Conservation (phyloP, 2,888 invertebrate species). For the Oligia latruncula region DNA sequence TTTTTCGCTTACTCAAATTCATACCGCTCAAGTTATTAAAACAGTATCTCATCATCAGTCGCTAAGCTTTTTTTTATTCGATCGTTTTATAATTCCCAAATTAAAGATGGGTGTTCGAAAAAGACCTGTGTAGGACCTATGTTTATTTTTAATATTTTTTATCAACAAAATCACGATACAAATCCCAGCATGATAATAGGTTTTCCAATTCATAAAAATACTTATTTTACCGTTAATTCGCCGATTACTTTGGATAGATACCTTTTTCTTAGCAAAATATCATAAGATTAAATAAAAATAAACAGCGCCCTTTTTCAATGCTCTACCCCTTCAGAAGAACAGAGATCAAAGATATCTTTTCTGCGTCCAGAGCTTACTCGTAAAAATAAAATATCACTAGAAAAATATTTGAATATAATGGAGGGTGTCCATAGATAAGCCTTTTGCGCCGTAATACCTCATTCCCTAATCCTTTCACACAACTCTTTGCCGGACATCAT, state of each 20-base stretch:
- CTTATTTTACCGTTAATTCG: background rate
- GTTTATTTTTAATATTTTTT: background rate
- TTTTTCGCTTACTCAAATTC: too few relatives aligned
- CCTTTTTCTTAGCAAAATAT: conserved; percentile 21
- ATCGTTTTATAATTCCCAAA: too few relatives aligned
- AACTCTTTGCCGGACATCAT: conserved; percentile 84
- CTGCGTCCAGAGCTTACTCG: conserved; percentile 70
- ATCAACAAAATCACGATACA: background rate
- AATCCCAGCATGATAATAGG: background rate
- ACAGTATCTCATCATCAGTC: too few relatives aligned
- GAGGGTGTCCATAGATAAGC: conserved; percentile 83
- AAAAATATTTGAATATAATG: conserved; percentile 86
- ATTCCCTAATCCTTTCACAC: conserved; percentile 79
- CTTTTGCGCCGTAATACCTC: conserved; percentile 67
- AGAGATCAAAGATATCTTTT: conserved; percentile 83
- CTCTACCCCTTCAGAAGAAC: conserved; percentile 60
- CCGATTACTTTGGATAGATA: conserved; percentile 10
- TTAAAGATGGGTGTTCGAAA: background rate
- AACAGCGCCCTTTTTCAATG: conserved; percentile 58
- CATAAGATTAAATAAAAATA: conserved; percentile 61
- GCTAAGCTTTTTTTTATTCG: too few relatives aligned
- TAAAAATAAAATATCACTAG: conserved; percentile 87
- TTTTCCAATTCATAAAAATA: conserved; percentile 12
- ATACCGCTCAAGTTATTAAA: too few relatives aligned
- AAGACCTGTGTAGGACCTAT: background rate